phyloP scores from a whole-genome alignment of 23 tunicate genomes.

The Diplosoma virens region DNA sequence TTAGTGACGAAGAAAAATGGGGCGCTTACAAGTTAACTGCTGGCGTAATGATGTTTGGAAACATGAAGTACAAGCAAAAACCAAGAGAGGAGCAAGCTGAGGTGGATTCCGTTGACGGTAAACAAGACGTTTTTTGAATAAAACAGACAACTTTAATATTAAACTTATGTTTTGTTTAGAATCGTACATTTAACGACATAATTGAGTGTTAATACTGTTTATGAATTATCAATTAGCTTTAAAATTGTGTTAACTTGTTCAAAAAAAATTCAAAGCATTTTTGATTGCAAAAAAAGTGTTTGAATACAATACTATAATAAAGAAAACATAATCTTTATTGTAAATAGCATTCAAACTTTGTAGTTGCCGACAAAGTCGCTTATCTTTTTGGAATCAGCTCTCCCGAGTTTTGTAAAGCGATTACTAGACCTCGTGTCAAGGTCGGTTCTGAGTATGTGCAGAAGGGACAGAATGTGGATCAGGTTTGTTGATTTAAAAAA shows the following conservation, averaged over 20 bases:
- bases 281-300: too few species aligned
- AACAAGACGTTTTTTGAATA: too few species aligned
- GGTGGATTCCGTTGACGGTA: conserved; percentile 81
- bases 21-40: conserved; percentile 59
- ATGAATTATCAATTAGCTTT: too few species aligned
- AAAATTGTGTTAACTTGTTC: too few species aligned
- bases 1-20: conserved; percentile 53
- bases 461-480: conserved; percentile 93
- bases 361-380: conserved; percentile 89
- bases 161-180: too few species aligned
- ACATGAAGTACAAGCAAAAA: conserved; percentile 86
- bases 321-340: too few species aligned
- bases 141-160: too few species aligned
- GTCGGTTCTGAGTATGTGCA: conserved; percentile 92
- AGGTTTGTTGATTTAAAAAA: conserved; percentile 38
- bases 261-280: too few species aligned
- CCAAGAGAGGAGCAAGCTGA: conserved; percentile 98
- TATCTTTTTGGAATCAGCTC: conserved; percentile 88
- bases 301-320: too few species aligned
- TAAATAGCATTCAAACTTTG: neutral
- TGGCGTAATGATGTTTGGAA: conserved; percentile 83
- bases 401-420: conserved; percentile 80
- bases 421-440: conserved; percentile 88
- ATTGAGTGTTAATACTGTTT: too few species aligned
- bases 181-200: too few species aligned